phyloP scores from a whole-genome alignment of 2,797 vertebrate genomes.

The Pseudotriccus pelzelni region DNA sequence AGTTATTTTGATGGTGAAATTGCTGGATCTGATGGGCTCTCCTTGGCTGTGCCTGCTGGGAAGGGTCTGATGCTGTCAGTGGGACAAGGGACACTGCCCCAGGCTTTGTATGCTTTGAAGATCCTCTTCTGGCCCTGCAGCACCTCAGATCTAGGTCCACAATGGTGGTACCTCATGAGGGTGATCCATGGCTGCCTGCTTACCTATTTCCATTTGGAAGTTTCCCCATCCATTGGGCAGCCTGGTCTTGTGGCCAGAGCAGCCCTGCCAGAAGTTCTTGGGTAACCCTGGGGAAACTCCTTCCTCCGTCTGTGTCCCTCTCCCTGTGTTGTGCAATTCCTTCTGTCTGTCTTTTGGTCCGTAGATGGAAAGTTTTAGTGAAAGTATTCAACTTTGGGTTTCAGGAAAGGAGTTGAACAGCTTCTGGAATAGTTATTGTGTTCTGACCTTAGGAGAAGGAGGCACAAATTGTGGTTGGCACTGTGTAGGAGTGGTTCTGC shows the following conservation, averaged over 20 bases:
- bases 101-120: not conserved
- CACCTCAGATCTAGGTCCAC: not conserved
- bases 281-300: not conserved
- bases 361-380: not conserved
- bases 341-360: not conserved
- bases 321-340: not conserved
- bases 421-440: not conserved
- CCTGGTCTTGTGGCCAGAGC: not conserved
- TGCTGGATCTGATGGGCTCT: not conserved
- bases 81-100: not conserved
- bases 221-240: not conserved
- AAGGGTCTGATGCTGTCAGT: not conserved
- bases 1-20: not conserved
- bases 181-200: not conserved
- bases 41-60: not conserved
- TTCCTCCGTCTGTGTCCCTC: not conserved
- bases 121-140: not conserved
- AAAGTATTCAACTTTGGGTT: not conserved
- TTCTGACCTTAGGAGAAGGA: not conserved
- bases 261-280: not conserved
- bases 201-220: not conserved
- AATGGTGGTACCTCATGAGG: not conserved
- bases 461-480: fast-evolving
- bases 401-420: not conserved
- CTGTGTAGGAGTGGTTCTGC: not conserved